A percentile compares a stretch with the other conserved stretches of the same genome.
These are phyloP conservation scores for Bombyx huttoni DNA, from an alignment of 2,888 invertebrate genomes.

Conservation along the genomic window DNA sequence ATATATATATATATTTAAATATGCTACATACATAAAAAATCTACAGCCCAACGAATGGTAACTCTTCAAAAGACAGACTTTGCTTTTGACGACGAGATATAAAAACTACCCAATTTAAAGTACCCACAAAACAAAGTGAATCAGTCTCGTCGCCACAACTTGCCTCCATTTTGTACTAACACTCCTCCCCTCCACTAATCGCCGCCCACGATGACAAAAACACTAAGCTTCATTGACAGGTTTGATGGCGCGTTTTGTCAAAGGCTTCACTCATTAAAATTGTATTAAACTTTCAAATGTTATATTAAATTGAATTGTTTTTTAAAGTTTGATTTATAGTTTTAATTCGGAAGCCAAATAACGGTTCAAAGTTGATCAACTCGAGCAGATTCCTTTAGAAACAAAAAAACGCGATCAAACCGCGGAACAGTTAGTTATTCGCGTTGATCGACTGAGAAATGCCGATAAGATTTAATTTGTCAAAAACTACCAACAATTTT, in stretches of 20 bases:
- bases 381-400: too few species aligned
- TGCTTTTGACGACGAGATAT: background rate
- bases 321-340: too few species aligned
- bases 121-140: background rate
- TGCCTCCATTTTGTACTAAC: constrained; percentile 30
- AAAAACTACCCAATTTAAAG: background rate
- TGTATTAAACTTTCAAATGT: too few species aligned
- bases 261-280: too few species aligned
- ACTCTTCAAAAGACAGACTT: constrained; percentile 14
- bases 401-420: too few species aligned
- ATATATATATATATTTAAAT: constrained; percentile 5
- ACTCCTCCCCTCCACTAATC: constrained; percentile 27
- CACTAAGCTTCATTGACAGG: constrained; percentile 9
- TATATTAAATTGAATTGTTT: too few species aligned
- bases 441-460: too few species aligned
- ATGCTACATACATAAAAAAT: constrained; percentile 5
- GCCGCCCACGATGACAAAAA: constrained; percentile 33
- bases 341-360: too few species aligned
- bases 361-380: too few species aligned
- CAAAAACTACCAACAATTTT: too few species aligned
- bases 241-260: background rate
- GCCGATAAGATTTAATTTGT: too few species aligned
- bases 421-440: too few species aligned
- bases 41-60: constrained; percentile 42
- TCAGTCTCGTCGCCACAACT: background rate